These are phyloP conservation scores for Baryphthengus martii DNA, from an alignment of 2,113 vertebrate genomes.

Conservation along the genomic window DNA sequence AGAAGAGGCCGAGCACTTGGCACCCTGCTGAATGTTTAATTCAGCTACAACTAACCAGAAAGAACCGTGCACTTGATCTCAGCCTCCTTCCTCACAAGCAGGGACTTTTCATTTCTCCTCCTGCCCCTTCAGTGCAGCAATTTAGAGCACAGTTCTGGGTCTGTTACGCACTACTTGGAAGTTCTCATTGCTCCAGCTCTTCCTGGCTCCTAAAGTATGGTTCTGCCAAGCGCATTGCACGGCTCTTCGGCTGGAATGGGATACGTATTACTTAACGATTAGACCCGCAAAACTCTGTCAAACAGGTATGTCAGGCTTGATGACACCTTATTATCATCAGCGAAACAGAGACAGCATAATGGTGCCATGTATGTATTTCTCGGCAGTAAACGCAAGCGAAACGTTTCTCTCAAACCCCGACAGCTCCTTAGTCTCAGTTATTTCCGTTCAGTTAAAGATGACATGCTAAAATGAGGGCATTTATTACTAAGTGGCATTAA, in stretches of 20 bases:
- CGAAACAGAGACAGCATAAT: slow-evolving; percentile 1
- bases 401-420: neutral
- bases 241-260: slow-evolving; percentile 15
- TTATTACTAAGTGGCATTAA: slow-evolving; percentile 65
- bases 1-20: neutral
- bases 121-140: neutral
- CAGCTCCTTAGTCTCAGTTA: slow-evolving; percentile 42
- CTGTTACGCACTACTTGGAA: neutral
- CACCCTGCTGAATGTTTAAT: neutral
- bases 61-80: neutral
- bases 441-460: slow-evolving; percentile 53
- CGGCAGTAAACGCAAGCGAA: slow-evolving; percentile 33
- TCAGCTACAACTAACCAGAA: neutral
- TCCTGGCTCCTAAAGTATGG: slow-evolving; percentile 40
- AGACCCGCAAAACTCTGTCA: slow-evolving; percentile 47
- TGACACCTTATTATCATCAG: slow-evolving; percentile 48
- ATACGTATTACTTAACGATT: slow-evolving; percentile 51
- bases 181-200: slow-evolving; percentile 16
- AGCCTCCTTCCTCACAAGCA: slow-evolving; percentile 1
- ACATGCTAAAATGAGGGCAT: slow-evolving; percentile 54
- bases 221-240: neutral
- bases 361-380: slow-evolving; percentile 28
- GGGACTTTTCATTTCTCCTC: neutral
- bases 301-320: slow-evolving; percentile 44
- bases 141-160: neutral